phyloP scores from a whole-genome alignment of 2,797 vertebrate genomes.

The Leptatherina wallacei region DNA sequence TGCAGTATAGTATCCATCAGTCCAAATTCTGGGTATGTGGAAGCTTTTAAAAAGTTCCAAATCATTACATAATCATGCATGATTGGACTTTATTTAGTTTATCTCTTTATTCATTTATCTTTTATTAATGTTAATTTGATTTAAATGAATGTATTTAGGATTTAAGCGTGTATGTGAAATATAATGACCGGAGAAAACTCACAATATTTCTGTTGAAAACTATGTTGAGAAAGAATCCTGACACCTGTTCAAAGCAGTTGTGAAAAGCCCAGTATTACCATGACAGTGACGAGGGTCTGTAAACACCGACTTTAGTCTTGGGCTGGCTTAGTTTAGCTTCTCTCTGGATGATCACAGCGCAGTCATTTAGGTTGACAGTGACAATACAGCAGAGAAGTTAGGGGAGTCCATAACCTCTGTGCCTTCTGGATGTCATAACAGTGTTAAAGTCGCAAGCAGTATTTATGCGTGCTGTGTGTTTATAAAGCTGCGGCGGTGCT shows the following conservation, averaged over 20 bases:
- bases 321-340: too few relatives aligned
- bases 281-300: too few relatives aligned
- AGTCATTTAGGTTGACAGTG: background rate
- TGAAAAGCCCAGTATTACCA: too few relatives aligned
- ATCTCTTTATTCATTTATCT: background rate
- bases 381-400: background rate
- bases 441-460: conserved; percentile 24
- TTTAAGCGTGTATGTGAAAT: too few relatives aligned
- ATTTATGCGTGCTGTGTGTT: conserved; percentile 46
- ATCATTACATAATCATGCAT: background rate
- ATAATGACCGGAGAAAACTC: background rate
- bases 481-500: conserved; percentile 29
- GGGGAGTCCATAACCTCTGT: conserved; percentile 29
- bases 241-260: too few relatives aligned
- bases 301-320: background rate
- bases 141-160: background rate
- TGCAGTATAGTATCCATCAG: background rate
- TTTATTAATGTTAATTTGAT: background rate
- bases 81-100: background rate
- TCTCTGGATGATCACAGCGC: background rate
- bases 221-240: too few relatives aligned
- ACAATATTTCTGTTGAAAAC: background rate
- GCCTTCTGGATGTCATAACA: conserved; percentile 41
- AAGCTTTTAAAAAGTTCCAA: background rate
- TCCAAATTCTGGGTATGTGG: background rate